Conservation (phyloP, 2,797 vertebrate genomes). For the Lerista edwardsae region DNA sequence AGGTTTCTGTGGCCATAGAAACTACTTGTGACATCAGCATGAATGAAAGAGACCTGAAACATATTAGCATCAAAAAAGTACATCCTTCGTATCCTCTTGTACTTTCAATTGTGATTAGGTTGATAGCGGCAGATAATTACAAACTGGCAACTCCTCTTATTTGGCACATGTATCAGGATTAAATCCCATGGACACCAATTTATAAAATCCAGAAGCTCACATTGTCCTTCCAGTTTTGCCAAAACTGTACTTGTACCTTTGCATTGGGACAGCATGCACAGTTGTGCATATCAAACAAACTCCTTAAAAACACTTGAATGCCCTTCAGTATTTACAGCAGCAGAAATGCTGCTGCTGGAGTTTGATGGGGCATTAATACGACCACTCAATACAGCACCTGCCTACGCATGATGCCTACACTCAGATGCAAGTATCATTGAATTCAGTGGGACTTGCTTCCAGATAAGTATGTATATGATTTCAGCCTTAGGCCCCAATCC, state of each 20-base stretch:
- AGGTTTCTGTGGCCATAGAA: conserved; percentile 31
- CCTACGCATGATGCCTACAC: too few species aligned
- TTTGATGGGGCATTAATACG: not conserved
- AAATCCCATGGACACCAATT: conserved; percentile 1
- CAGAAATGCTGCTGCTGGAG: not conserved
- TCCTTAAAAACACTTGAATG: not conserved
- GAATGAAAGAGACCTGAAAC: accelerated
- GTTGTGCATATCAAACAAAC: not conserved
- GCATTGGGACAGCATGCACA: not conserved
- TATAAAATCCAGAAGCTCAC: not conserved
- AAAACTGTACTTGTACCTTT: not conserved
- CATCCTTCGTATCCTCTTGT: not conserved
- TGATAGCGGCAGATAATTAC: not conserved
- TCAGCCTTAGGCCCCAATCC: too few species aligned
- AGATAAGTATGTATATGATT: too few species aligned
- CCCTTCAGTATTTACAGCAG: not conserved
- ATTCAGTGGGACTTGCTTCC: too few species aligned
- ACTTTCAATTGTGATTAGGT: conserved; percentile 21
- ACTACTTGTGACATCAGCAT: not conserved
- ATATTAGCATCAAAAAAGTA: not conserved
- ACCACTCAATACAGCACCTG: too few species aligned
- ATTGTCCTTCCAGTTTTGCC: not conserved
- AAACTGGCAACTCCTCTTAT: not conserved
- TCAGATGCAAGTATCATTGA: too few species aligned
- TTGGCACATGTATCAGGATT: not conserved